Conservation (phyloP, 2,113 vertebrate genomes). For the Charadrius vociferus region DNA sequence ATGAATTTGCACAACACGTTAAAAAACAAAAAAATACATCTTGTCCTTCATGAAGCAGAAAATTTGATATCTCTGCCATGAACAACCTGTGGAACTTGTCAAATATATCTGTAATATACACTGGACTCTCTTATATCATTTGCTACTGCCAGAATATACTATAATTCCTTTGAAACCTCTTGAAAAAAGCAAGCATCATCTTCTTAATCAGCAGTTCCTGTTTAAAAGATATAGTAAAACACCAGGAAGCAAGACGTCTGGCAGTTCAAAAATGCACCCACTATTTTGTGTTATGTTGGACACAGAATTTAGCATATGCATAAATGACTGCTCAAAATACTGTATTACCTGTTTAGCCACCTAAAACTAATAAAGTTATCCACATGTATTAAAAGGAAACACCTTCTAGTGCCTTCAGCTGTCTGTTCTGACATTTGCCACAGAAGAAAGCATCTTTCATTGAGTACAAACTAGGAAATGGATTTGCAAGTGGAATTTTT, state of each 20-base stretch:
- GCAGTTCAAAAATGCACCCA: background rate
- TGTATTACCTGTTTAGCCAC: background rate
- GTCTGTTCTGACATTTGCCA: background rate
- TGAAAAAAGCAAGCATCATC: background rate
- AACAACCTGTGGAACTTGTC: background rate
- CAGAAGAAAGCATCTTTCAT: background rate
- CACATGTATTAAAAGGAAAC: background rate
- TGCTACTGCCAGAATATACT: background rate
- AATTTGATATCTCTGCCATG: background rate
- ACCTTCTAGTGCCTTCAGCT: background rate
- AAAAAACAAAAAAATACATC: background rate
- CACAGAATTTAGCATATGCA: background rate
- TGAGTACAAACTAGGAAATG: background rate
- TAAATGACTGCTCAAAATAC: background rate
- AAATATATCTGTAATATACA: background rate
- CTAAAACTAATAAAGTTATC: conserved; percentile 11
- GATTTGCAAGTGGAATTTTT: background rate
- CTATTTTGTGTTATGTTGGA: background rate
- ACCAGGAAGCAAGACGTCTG: background rate
- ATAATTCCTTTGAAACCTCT: background rate
- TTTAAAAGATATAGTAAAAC: background rate
- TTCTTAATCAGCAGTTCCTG: background rate
- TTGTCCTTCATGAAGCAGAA: background rate
- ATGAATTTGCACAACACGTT: background rate
- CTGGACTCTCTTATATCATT: background rate